Evolutionary conservation across 2,797 vertebrate species (phyloP).

Genomic region (Scyliorhinus canicula): DNA sequence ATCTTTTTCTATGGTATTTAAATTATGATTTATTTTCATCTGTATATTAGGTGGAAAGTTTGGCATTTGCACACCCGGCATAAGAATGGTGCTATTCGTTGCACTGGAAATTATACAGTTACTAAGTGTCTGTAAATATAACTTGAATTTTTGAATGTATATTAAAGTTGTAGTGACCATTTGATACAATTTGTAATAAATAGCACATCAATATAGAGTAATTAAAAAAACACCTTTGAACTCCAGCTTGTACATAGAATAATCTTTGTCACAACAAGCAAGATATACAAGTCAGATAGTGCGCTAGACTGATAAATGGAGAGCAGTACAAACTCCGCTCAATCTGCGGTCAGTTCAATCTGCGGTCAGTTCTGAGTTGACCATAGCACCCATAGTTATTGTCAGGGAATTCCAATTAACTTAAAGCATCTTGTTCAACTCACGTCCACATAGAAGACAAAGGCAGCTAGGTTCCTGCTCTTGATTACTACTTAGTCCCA

Average conservation of each 20-base stretch:
- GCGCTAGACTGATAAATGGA: neutral
- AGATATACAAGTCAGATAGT: neutral
- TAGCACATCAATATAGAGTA: neutral
- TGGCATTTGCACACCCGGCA: neutral
- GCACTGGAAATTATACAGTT: constrained; percentile 28
- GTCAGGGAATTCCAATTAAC: too few species aligned
- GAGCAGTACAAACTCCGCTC: neutral
- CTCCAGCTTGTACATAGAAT: neutral
- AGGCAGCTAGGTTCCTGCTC: neutral
- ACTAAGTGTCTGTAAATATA: constrained; percentile 25
- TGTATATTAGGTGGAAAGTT: constrained; percentile 8
- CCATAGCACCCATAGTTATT: neutral
- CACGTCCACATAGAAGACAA: neutral
- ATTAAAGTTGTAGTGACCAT: neutral
- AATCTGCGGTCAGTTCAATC: neutral
- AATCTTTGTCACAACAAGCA: neutral
- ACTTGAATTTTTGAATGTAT: neutral
- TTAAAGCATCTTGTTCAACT: neutral
- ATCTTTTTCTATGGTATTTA: constrained; percentile 8
- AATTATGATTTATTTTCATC: constrained; percentile 30
- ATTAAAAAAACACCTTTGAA: neutral
- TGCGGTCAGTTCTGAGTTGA: neutral
- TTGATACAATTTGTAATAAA: neutral
- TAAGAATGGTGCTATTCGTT: constrained; percentile 24
- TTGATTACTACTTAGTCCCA: too few species aligned